Conservation (phyloP, 2,797 vertebrate species). For the Lerista edwardsae region DNA sequence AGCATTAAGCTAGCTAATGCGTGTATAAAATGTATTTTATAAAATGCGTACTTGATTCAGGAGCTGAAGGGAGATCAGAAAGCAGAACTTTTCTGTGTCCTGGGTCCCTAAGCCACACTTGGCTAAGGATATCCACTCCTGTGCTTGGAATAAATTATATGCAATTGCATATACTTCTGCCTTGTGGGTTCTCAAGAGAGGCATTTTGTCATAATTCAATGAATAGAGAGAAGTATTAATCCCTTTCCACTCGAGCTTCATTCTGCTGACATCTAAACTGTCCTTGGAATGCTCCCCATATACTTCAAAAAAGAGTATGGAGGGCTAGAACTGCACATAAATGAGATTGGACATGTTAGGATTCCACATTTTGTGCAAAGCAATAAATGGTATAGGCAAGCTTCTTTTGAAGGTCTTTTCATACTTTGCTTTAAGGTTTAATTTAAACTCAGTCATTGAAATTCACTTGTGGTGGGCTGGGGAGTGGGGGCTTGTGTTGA, state of each 20-base stretch:
- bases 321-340: background rate
- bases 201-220: background rate
- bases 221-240: background rate
- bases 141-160: background rate
- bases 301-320: too few species aligned
- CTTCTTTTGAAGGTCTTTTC: background rate
- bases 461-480: background rate
- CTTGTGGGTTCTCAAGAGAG: background rate
- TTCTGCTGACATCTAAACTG: background rate
- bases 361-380: background rate
- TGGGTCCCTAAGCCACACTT: too few species aligned
- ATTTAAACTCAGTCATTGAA: background rate
- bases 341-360: background rate
- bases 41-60: too few species aligned
- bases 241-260: background rate
- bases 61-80: too few species aligned
- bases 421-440: background rate
- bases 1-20: background rate
- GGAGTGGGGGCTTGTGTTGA: background rate
- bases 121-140: background rate
- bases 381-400: background rate
- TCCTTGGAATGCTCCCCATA: background rate
- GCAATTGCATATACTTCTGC: background rate
- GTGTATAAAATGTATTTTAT: too few species aligned
- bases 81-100: too few species aligned